Evolutionary conservation across 2,113 vertebrate genomes (phyloP).

Genomic region (Petrocephalus microphthalmus): DNA sequence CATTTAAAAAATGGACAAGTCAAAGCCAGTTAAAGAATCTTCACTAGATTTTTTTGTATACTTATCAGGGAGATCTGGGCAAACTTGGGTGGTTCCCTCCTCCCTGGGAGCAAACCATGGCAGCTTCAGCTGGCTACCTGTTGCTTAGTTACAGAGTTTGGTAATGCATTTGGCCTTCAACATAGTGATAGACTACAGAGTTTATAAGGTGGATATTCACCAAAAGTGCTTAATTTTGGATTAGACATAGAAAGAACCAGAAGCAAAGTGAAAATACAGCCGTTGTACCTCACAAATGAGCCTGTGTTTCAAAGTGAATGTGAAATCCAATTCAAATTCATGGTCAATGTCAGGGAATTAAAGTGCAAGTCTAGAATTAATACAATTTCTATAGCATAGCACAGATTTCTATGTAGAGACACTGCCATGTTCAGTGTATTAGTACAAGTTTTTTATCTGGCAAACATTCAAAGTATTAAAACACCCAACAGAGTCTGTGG

Average conservation of each 20-base stretch:
- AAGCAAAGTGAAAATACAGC: neutral
- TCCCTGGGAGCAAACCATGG: too few species aligned
- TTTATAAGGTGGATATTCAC: too few species aligned
- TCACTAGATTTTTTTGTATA: too few species aligned
- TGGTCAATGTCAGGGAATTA: neutral
- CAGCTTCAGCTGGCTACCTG: too few species aligned
- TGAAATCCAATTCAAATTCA: neutral
- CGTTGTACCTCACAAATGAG: neutral
- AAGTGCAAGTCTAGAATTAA: neutral
- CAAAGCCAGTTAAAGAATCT: neutral
- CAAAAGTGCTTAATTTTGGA: neutral
- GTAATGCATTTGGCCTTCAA: too few species aligned
- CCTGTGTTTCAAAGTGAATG: neutral
- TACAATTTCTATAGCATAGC: neutral
- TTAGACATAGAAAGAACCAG: neutral
- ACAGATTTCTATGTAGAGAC: neutral
- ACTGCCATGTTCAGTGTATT: neutral
- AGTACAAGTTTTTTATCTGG: neutral
- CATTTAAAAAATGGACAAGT: neutral
- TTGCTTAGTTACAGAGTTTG: too few species aligned
- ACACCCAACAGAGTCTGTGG: neutral
- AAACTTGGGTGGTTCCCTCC: too few species aligned
- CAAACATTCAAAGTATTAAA: neutral
- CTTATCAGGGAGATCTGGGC: too few species aligned
- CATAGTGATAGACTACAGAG: too few species aligned